phyloP scores from a whole-genome alignment of 2,113 vertebrate species.

The Mastomys natalensis region DNA sequence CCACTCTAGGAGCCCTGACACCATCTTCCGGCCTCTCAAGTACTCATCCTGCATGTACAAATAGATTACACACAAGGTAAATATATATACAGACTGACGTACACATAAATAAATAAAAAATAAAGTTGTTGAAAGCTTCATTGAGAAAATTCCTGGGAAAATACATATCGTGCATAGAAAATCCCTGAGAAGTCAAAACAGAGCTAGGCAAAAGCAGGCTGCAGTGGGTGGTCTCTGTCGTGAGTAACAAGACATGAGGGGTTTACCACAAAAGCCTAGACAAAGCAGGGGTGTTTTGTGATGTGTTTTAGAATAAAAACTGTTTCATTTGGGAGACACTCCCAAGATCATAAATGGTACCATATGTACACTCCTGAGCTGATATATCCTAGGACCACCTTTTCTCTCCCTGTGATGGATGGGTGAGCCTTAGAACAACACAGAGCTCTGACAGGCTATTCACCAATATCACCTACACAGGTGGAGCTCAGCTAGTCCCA shows the following conservation, averaged over 20 bases:
- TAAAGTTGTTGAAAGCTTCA: not conserved
- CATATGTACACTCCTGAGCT: not conserved
- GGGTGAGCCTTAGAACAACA: not conserved
- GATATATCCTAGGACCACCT: not conserved
- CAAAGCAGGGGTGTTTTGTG: not conserved
- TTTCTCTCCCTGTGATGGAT: not conserved
- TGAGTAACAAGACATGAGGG: not conserved
- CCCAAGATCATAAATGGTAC: not conserved
- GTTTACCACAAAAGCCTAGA: not conserved
- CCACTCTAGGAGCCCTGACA: not conserved
- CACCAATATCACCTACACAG: not conserved
- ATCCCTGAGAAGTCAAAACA: not conserved
- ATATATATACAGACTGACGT: not conserved
- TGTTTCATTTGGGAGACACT: not conserved
- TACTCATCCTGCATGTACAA: not conserved
- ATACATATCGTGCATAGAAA: not conserved
- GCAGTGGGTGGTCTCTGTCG: not conserved
- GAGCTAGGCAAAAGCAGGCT: not conserved
- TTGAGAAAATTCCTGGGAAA: not conserved
- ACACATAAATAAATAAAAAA: not conserved
- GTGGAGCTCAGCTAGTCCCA: not conserved
- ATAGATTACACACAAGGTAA: not conserved
- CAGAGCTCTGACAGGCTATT: not conserved
- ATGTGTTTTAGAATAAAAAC: not conserved
- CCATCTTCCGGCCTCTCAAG: not conserved